Conservation (phyloP, 2,113 vertebrate genomes). For the Haplochromis burtoni region DNA sequence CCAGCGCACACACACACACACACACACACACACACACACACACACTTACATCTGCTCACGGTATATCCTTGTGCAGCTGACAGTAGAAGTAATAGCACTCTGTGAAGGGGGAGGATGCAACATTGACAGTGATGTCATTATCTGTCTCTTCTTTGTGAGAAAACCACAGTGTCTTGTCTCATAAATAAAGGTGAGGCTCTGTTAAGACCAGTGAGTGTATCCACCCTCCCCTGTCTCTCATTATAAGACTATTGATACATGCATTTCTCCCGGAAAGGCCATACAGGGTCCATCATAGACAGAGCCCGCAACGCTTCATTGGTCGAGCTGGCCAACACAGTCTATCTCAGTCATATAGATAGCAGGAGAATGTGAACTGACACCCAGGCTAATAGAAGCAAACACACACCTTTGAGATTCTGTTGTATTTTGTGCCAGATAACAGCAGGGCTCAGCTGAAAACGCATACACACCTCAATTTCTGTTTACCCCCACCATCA, state of each 20-base stretch:
- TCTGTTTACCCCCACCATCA: conserved; percentile 2
- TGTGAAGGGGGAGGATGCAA: background rate
- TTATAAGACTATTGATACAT: conserved; percentile 47
- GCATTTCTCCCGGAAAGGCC: conserved; percentile 44
- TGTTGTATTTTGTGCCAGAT: background rate
- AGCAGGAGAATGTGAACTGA: background rate
- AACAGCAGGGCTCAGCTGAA: background rate
- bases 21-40: background rate
- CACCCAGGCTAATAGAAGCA: background rate
- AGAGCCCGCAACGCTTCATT: conserved; percentile 12
- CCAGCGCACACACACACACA: background rate
- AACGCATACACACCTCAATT: background rate
- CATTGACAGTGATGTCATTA: conserved; percentile 63
- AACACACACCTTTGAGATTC: background rate
- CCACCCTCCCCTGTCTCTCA: conserved; percentile 47
- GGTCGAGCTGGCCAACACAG: background rate
- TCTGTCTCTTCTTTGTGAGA: conserved; percentile 51
- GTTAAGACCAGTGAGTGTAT: conserved; percentile 46
- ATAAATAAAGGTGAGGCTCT: conserved; percentile 55
- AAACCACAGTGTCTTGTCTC: conserved; percentile 43
- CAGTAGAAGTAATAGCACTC: conserved; percentile 28
- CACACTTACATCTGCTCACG: background rate
- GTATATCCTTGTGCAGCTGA: background rate
- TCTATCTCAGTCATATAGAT: conserved; percentile 37
- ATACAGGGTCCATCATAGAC: background rate